Evolutionary conservation across 2,113 vertebrate species (phyloP).

Genomic region (Mesembrinibis cayennensis): DNA sequence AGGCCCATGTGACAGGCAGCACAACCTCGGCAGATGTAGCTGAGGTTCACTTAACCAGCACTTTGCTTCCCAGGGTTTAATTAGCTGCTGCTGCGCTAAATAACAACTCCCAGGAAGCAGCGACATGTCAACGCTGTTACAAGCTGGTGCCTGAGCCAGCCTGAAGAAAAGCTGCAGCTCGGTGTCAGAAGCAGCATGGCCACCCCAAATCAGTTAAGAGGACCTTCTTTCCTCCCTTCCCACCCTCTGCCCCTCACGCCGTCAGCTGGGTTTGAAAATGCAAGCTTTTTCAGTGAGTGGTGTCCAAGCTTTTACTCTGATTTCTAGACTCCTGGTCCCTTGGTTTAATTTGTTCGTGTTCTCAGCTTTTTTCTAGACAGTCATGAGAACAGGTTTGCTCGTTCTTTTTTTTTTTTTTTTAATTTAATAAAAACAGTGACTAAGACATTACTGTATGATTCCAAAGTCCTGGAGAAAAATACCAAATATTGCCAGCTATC

Average conservation of each 20-base stretch:
- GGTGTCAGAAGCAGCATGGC: background rate
- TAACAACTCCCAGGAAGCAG: background rate
- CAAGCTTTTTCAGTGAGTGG: background rate
- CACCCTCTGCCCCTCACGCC: background rate
- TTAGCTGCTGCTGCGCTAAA: background rate
- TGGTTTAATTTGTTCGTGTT: background rate
- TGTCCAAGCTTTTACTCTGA: background rate
- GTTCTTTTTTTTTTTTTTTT: too few species aligned
- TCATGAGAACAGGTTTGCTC: background rate
- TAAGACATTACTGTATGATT: background rate
- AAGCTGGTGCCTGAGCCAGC: background rate
- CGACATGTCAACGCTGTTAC: fast-evolving
- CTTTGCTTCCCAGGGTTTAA: background rate
- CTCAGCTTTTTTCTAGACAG: background rate
- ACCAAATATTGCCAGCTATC: background rate
- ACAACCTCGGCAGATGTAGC: background rate
- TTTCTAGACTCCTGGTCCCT: background rate
- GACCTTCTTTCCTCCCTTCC: background rate
- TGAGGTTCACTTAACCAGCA: background rate
- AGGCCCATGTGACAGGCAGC: too few species aligned
- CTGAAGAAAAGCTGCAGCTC: background rate
- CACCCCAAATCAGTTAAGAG: background rate
- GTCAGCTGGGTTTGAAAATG: background rate
- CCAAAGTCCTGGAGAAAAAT: background rate
- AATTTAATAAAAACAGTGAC: background rate